Percentiles rank a stretch among this genome's conserved stretches.
Conservation (phyloP, 2,113 vertebrate genomes). For the Piliocolobus tephrosceles region DNA sequence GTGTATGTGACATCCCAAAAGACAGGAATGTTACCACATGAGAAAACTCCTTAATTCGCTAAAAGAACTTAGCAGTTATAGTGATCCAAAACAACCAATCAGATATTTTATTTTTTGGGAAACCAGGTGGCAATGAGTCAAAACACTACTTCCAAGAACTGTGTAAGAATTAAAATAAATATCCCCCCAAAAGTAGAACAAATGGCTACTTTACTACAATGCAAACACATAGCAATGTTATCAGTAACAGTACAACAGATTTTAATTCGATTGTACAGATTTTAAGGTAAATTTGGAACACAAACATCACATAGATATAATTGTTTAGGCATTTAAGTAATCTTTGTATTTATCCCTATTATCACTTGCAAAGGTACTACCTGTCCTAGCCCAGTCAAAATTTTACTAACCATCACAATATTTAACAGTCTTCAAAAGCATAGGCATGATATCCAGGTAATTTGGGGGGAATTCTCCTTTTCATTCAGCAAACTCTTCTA, state of each 20-base stretch:
- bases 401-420: neutral
- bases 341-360: neutral
- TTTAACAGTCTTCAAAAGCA: neutral
- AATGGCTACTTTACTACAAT: neutral
- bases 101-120: constrained; percentile 17
- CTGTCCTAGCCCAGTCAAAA: neutral
- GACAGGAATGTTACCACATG: neutral
- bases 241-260: neutral
- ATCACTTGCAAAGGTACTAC: neutral
- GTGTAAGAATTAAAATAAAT: constrained; percentile 31
- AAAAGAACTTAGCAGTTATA: constrained; percentile 5
- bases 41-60: constrained; percentile 35
- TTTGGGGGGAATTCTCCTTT: neutral
- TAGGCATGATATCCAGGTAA: neutral
- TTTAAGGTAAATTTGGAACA: constrained; percentile 14
- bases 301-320: neutral
- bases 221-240: neutral
- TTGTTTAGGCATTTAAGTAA: neutral
- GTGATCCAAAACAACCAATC: neutral
- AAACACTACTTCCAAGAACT: constrained; percentile 8
- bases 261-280: neutral
- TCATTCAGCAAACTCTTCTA: neutral
- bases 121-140: neutral
- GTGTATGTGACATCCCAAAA: neutral
- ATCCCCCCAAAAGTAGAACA: neutral